Evolutionary conservation across 2,797 vertebrate genomes (phyloP).

Genomic region (Ctenosaura bakeri): DNA sequence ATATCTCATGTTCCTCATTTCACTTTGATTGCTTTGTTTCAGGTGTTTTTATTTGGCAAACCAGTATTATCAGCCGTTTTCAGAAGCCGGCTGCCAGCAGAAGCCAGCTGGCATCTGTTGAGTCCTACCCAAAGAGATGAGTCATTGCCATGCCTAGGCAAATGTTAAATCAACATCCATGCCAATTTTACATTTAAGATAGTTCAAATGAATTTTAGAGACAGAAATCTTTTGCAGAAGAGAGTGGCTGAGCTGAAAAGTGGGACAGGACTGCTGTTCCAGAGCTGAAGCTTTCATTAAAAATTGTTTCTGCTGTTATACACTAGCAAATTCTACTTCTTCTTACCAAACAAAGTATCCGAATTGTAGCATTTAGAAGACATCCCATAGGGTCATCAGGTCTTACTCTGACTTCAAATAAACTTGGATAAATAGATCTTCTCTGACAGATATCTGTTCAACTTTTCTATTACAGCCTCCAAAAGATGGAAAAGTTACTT

Average conservation of each 20-base stretch:
- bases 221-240: neutral
- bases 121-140: neutral
- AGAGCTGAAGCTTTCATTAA: neutral
- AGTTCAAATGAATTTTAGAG: neutral
- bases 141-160: neutral
- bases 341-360: neutral
- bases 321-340: neutral
- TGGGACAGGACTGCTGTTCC: neutral
- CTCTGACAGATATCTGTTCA: neutral
- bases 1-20: neutral
- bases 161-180: neutral
- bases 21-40: neutral
- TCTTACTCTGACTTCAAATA: neutral
- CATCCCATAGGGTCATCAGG: neutral
- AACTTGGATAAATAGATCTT: neutral
- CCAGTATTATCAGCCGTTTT: neutral
- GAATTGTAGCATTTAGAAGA: neutral
- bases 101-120: neutral
- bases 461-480: neutral
- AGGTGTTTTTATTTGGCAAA: neutral
- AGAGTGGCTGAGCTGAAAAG: neutral
- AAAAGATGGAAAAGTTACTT: neutral
- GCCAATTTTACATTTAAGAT: slow-evolving; percentile 6
- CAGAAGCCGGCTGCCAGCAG: neutral
- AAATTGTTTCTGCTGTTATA: neutral